phyloP scores from a whole-genome alignment of 53 echinoderm and acorn worm genomes.

The Pentamera pediparva region DNA sequence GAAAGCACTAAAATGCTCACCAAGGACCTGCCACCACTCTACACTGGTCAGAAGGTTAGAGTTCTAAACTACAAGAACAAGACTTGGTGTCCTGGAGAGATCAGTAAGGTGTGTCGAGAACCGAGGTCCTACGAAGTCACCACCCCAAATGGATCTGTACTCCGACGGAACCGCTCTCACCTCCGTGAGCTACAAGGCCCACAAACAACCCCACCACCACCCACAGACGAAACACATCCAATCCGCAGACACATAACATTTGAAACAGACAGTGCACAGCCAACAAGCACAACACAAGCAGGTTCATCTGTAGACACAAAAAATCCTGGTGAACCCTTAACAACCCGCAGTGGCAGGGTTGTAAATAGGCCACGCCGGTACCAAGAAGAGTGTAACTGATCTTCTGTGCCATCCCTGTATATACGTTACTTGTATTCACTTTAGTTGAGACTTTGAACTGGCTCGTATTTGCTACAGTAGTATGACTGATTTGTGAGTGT shows the following conservation, averaged over 20 bases:
- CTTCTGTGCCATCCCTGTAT: too few species aligned
- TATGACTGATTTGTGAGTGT: too few species aligned
- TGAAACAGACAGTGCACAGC: not conserved
- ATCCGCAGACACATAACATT: not conserved
- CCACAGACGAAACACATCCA: too few species aligned
- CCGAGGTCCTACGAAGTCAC: slow-evolving; percentile 55
- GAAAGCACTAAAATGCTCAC: slow-evolving; percentile 27
- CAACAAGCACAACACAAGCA: not conserved
- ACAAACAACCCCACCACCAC: too few species aligned
- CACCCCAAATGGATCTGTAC: slow-evolving; percentile 47
- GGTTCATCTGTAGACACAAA: too few species aligned
- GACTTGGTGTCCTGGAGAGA: slow-evolving; percentile 49
- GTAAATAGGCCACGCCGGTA: too few species aligned
- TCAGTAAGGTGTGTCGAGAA: slow-evolving; percentile 39
- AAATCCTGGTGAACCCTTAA: too few species aligned
- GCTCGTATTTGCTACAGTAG: too few species aligned
- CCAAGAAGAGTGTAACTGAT: too few species aligned
- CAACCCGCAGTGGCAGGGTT: too few species aligned
- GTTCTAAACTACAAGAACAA: slow-evolving; percentile 38
- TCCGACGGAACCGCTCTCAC: slow-evolving; percentile 54
- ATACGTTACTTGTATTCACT: too few species aligned
- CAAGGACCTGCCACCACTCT: slow-evolving; percentile 51
- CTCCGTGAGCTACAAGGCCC: slow-evolving; percentile 24
- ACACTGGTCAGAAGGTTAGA: slow-evolving; percentile 46
- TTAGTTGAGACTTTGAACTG: too few species aligned